Evolutionary conservation across 2,888 invertebrate genomes (phyloP).

Genomic region (Megaustenia siamemsis): DNA sequence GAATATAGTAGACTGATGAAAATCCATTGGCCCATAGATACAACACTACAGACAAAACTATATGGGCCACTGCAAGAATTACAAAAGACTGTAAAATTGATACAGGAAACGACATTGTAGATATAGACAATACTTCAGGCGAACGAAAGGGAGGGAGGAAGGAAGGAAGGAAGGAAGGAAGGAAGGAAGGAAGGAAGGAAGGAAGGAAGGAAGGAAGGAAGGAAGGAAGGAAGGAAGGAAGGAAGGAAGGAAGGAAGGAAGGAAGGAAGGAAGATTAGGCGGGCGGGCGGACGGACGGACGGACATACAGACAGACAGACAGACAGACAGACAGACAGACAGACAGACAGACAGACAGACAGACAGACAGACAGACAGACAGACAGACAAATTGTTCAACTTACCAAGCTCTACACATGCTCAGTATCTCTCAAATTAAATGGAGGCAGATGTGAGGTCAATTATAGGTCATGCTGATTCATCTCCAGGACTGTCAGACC

Average conservation of each 20-base stretch:
- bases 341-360: background rate
- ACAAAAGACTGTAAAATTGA: too few species aligned
- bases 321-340: background rate
- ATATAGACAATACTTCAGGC: too few species aligned
- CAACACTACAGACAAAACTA: too few species aligned
- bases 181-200: conserved; percentile 9
- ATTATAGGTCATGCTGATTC: too few species aligned
- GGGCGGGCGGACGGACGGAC: background rate
- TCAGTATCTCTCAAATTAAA: too few species aligned
- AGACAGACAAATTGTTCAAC: background rate
- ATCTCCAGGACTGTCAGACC: too few species aligned
- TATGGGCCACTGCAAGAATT: too few species aligned
- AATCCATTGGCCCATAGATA: too few species aligned
- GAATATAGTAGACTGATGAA: too few species aligned
- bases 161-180: background rate
- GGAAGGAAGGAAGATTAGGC: background rate
- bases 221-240: conserved; percentile 5
- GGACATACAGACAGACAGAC: background rate
- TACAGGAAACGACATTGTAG: too few species aligned
- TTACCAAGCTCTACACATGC: too few species aligned
- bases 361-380: background rate
- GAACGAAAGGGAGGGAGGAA: background rate
- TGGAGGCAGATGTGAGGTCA: too few species aligned
- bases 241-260: background rate
- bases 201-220: conserved; percentile 9